Base-by-base conservation (phyloP, 2,888 invertebrate genomes). In the Morpho achilles region DNA sequence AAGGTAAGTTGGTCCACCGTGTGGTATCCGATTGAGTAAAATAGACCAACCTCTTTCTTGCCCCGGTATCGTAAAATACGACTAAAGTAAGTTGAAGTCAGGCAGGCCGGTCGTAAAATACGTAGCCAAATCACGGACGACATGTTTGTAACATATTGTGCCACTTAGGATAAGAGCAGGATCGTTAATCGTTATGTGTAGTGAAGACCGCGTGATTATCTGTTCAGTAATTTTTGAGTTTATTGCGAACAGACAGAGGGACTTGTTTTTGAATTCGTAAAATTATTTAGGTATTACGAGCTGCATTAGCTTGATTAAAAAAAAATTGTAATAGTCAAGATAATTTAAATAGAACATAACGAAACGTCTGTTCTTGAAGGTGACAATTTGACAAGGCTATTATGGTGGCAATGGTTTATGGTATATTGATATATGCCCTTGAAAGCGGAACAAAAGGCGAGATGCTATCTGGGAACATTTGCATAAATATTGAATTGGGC, bases 401-500 rank as follows among this genome's bases (percentile, higher is more conserved):
- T 47, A 46, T 39, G 39, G 41, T 22, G 41, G 48, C 48, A 47
- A 41, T 47, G 46, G 47, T 46, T 40, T 22, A 46, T 40, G 45
- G 16, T 32, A 41, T 53, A 46, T 8, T 16, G 22, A 23, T 42
- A 51, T 8, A 22, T 39, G 55, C 51, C 50, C 54, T 59, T 44
- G 45, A 51, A 56, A 48, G 16, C 48, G 60, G 43, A 62, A 65
- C 53, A 63, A 54, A 55, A 61, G 47, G 48, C 47, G 42, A 60
- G 71, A 73, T 73, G 67, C 67, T 77, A 77, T 80, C 78, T 63
- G 69, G 66, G 72, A 73, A 75, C 77, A 84, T 83, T 84, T 76
- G 70, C 80, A 86, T 86, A 83, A 85, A 86, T 85, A 83, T 81
- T 75, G 76, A 75, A 67, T 75, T 77, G 79, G 84, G 83, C 80